Evolutionary conservation across 2,888 invertebrate species (phyloP), one percentile per base, ranked within the genome.

Genomic region (Himalopsyche tibetana): DNA sequence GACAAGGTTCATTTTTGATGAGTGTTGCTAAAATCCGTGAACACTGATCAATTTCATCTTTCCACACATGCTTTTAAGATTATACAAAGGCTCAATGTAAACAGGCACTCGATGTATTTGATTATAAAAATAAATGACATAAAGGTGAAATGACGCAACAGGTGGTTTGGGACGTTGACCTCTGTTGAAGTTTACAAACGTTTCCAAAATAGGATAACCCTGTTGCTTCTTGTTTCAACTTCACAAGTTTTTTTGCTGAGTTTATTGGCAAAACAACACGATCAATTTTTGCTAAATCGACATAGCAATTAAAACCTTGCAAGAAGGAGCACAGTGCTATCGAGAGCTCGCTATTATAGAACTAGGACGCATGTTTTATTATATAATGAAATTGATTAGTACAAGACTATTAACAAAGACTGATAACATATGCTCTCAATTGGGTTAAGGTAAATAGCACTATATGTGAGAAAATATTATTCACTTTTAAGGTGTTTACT

Each of bases 131-230:
- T 63, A 63, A 19, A 19, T 63, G 63, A 63, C 63, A 63, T 63
- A 63, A 63, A 63, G n/a, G 63, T 63, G 28, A 63, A 63, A 63
- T 63, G 19, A 63, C 63, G 63, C 63, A 63, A 63, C 63, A 63
- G 63, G 63, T 63, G 63, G 63, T 19, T 63, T 63, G 63, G 63
- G 63, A 63, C 63, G 51, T 82, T 85, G 85, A 85, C 85, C 85
- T 55, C 55, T 40, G 80, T 40, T 82, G 55, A 15, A 51, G 69
- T 82, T 85, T 82, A 55, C 45, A 82, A 51, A 79, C 82, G 74
- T 82, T 85, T 85, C 82, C 79, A 85, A 85, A 85, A 82, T 17
- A 85, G 82, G 79, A 85, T 82, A 79, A 85, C 82, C 85, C 85
- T 82, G 82, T 82, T 85, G 19, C 82, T 63, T 63, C 63, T 63